Conservation (phyloP, 1,140 invertebrate species). For the Drosophila saltans region DNA sequence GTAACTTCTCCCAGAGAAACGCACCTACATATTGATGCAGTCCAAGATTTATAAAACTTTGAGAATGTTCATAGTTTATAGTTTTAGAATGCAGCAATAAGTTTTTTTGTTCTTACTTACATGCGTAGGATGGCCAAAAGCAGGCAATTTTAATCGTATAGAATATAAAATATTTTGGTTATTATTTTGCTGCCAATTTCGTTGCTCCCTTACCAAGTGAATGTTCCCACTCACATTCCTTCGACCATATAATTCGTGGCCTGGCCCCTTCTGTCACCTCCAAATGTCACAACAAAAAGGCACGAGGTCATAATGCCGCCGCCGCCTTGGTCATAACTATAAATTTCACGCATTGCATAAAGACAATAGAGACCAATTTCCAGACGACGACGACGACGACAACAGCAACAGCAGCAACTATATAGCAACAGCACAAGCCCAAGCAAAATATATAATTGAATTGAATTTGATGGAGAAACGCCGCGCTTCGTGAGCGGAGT, state of each 20-base stretch:
- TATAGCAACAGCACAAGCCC: not conserved
- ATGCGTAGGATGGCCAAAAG: no score
- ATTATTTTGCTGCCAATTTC: not conserved
- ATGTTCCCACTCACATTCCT: constrained; percentile 53
- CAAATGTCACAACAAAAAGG: constrained; percentile 57
- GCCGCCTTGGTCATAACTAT: constrained; percentile 64
- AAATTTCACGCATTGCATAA: constrained; percentile 72
- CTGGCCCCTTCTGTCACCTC: constrained; percentile 51
- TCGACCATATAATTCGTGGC: constrained; percentile 57
- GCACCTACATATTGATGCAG: no score
- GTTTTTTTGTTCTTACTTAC: no score
- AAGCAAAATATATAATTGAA: constrained; percentile 60
- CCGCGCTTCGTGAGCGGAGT: constrained; percentile 10
- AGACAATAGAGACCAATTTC: constrained; percentile 69
- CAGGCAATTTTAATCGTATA: not conserved
- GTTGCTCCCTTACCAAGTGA: constrained; percentile 30
- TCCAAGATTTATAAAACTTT: no score
- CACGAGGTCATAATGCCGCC: constrained; percentile 67
- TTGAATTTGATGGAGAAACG: constrained; percentile 65
- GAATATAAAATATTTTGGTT: not conserved
- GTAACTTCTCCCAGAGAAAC: no score
- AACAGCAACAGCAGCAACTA: not conserved
- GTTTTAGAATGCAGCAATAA: no score
- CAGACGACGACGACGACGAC: constrained; percentile 12
- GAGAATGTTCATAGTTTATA: no score